Evolutionary conservation across 2,797 vertebrate genomes (phyloP), one percentile per base, ranked within the genome.

Genomic region (Craterocephalus amniculus): DNA sequence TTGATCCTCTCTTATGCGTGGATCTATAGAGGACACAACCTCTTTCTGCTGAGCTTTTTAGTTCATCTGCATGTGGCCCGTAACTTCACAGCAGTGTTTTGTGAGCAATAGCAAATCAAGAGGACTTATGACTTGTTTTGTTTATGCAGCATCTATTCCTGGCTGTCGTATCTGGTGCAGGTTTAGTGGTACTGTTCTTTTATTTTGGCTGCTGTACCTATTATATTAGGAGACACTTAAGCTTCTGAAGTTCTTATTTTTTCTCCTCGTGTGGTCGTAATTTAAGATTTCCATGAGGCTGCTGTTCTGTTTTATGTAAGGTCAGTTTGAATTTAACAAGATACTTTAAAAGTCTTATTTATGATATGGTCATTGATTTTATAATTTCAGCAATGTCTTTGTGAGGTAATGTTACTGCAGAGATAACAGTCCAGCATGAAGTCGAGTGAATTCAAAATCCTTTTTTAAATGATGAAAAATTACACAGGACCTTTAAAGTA

Each of bases 1-100:
- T 74, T 87, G 87, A 89, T 88, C 76, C 48, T 45, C 58, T 79
- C 63, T 32, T 52, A 36, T 72, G 49, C 58, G 55, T 40, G 7
- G 72, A 75, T 81, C 79, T 35, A 57, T 62, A 68, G 45, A 74
- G 20, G 71, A 64, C 76, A 79, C 58, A 51, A 3, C 35, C 45
- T 79, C 58, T 67, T 70, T 77, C 65, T 78, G 36, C 40, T 58
- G 22, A 67, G 45, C 34, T 80, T 58, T 26, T 48, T 20, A 27
- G 34, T 67, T 70, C 54, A 38, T 20, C 27, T 26, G 27, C 49
- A 61, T 64, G 29, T 48, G n/a, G 31, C 26, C 55, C 52, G 9
- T 48, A 48, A 48, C 24, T 14, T 13, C 48, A 29, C 4, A 40
- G 20, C 12, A 22, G 18, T 12, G 4, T 70, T 20, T 55, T 60